Conservation (phyloP, 1,140 invertebrate species). For the Atta colombica region DNA sequence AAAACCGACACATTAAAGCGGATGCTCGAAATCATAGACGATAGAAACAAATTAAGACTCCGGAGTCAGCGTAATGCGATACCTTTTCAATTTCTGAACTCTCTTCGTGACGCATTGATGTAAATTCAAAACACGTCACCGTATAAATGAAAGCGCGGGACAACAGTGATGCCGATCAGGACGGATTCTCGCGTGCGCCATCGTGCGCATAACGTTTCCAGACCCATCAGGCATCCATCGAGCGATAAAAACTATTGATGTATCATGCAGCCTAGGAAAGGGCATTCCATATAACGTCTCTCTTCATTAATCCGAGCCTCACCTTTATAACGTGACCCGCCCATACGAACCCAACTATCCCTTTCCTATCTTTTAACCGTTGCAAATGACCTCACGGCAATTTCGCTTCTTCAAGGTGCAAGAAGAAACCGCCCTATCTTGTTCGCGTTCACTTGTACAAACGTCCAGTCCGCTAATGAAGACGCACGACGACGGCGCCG, state of each 20-base stretch:
- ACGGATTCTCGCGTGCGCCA: constrained; percentile 63
- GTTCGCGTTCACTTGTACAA: constrained; percentile 49
- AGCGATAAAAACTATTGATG: constrained; percentile 71
- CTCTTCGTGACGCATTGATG: constrained; percentile 72
- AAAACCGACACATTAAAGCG: constrained; percentile 21
- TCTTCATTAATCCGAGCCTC: constrained; percentile 73
- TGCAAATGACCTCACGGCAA: constrained; percentile 59
- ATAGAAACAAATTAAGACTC: constrained; percentile 70
- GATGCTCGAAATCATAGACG: constrained; percentile 18
- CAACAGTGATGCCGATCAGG: neutral
- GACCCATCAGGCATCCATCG: constrained; percentile 46
- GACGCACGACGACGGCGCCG: constrained; percentile 48
- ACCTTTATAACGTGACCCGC: constrained; percentile 50
- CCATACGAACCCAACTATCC: constrained; percentile 29
- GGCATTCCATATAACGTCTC: constrained; percentile 72
- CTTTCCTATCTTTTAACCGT: constrained; percentile 35
- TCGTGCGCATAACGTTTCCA: constrained; percentile 63
- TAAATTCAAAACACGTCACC: constrained; percentile 71
- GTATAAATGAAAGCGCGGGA: constrained; percentile 51
- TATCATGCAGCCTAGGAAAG: constrained; percentile 61
- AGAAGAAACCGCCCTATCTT: constrained; percentile 51
- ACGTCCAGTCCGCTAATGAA: constrained; percentile 49
- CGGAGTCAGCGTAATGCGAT: constrained; percentile 26
- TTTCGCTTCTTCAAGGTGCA: constrained; percentile 59
- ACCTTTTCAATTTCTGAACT: constrained; percentile 64